Evolutionary conservation across 2,113 vertebrate genomes (phyloP), one percentile per base, ranked within the genome.

Genomic region (Platysteira castanea): DNA sequence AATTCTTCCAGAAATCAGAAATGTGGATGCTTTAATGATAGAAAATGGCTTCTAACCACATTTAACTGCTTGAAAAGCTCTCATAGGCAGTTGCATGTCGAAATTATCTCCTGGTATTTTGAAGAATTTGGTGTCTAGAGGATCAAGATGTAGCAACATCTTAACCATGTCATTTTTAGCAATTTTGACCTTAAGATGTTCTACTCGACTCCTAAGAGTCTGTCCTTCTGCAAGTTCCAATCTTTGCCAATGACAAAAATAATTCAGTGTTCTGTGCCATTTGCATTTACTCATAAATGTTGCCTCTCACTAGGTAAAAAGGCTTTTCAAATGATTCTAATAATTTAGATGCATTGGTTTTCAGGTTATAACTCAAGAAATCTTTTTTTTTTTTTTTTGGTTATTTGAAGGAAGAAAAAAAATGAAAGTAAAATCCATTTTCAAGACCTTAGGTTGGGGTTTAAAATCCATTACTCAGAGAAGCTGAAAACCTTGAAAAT

Each of bases 31-130:
- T 87, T 94, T 89, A 95, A 89, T 89, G 84, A 78, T 3, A 91
- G 70, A 52, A 95, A 88, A 95, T 93, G 37, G 12, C 21, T 81
- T 76, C 65, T 83, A 94, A 79, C 26, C 23, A 69, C 53, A 69
- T 56, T 69, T 83, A 91, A 87, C 49, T 93, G 31, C 65, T 85
- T 73, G 65, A 93, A 87, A 87, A 87, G 37, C n/a, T 85, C 90
- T 93, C 87, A 12, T 21, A 76, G 61, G 53, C 13, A 90, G 83
- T 79, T 94, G 5, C 15, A 56, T 28, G 20, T 53, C 78, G 53
- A 79, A 94, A 79, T 94, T 87, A 69, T 49, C 53, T 93, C 61
- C 28, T 49, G n/a, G 2, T 71, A 85, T 84, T 95, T 79, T 84
- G 84, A 75, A 87, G 20, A 85, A 82, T 31, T 41, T 64, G 4